phyloP scores from a whole-genome alignment of 2,888 invertebrate genomes.

The Griposia aprilina region DNA sequence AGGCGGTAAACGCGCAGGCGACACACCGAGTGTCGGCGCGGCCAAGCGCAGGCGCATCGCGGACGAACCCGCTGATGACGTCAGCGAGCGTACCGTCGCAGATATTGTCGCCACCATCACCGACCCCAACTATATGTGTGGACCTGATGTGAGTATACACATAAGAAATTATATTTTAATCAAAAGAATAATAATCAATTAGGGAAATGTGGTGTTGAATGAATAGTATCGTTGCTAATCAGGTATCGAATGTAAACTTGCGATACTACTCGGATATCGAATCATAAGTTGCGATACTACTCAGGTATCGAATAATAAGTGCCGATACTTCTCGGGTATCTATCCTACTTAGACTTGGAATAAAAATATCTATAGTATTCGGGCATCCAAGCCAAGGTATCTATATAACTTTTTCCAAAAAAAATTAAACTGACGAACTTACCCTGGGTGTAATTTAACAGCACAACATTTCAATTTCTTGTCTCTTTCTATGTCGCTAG shows the following conservation, averaged over 20 bases:
- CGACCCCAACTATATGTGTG: constrained; percentile 96
- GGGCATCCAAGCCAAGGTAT: too few relatives aligned
- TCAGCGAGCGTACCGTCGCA: constrained; percentile 94
- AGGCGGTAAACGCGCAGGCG: constrained; percentile 75
- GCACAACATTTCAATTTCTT: too few relatives aligned
- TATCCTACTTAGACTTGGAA: not conserved
- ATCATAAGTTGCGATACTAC: not conserved
- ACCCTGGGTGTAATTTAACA: too few relatives aligned
- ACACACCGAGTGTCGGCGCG: constrained; percentile 51
- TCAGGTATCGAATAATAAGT: not conserved
- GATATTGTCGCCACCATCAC: constrained; percentile 95
- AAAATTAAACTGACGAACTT: too few relatives aligned
- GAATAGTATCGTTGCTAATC: not conserved
- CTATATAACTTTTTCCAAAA: too few relatives aligned
- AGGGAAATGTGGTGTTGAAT: not conserved
- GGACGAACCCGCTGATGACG: constrained; percentile 91
- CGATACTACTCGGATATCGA: not conserved
- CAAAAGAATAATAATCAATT: not conserved
- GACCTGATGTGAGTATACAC: constrained; percentile 92
- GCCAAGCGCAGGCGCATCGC: constrained; percentile 82
- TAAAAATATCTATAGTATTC: not conserved
- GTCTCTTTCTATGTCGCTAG: too few relatives aligned
- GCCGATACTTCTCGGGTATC: not conserved
- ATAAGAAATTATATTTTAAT: too few relatives aligned
- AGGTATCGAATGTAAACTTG: too few relatives aligned